Conservation (phyloP, 1,140 invertebrate species). For the Pseudomyrmex dendroicus region DNA sequence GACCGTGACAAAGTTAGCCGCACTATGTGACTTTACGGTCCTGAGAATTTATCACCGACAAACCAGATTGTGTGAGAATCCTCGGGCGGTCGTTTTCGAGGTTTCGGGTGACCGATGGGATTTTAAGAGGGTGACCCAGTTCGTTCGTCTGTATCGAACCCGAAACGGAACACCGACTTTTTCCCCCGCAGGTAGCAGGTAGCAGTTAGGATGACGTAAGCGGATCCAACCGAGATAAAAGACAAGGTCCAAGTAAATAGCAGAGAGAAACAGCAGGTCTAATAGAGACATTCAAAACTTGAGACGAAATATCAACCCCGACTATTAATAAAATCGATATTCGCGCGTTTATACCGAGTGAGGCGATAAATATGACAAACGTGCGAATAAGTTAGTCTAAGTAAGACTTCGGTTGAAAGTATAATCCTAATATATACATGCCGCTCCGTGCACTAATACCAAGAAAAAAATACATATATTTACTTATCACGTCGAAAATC, state of each 20-base stretch:
- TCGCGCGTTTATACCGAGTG: neutral
- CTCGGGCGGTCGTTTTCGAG: constrained; percentile 46
- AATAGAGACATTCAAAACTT: neutral
- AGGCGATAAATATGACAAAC: neutral
- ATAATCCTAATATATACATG: constrained; percentile 8
- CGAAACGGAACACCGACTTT: constrained; percentile 47
- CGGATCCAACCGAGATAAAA: constrained; percentile 60
- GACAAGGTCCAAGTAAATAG: constrained; percentile 34
- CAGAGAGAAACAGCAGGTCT: neutral
- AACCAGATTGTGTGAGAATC: constrained; percentile 50
- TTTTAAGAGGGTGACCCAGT: constrained; percentile 64
- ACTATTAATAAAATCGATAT: constrained; percentile 11
- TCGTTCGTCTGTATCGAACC: constrained; percentile 60
- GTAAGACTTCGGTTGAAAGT: constrained; percentile 17
- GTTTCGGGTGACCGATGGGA: constrained; percentile 57
- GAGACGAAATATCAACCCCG: neutral
- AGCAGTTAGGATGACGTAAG: constrained; percentile 51
- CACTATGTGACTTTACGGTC: neutral
- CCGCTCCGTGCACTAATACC: neutral
- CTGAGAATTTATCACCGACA: constrained; percentile 29
- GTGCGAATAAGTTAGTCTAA: neutral
- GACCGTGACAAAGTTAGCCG: constrained; percentile 11
- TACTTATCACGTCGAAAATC: constrained; percentile 29
- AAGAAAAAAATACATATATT: neutral
- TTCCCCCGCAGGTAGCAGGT: constrained; percentile 46